These are phyloP conservation scores for Andrena bucephala DNA, from an alignment of 2,888 invertebrate genomes.

Conservation along the genomic window DNA sequence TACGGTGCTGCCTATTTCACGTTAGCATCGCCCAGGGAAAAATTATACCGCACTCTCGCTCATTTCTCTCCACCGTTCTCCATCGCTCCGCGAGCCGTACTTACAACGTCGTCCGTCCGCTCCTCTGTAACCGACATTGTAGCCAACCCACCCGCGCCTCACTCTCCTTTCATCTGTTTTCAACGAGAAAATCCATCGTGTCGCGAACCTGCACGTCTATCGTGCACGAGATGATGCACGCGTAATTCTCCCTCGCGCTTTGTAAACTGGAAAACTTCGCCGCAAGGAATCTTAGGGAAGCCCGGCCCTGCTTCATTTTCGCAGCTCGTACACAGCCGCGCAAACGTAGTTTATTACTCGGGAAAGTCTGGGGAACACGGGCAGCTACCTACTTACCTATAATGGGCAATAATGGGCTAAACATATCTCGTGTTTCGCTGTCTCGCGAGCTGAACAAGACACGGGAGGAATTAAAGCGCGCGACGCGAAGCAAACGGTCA, in stretches of 20 bases:
- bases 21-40: slow-evolving; percentile 64
- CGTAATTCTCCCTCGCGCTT: slow-evolving; percentile 43
- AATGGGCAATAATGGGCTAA: slow-evolving; percentile 36
- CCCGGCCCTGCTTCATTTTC: slow-evolving; percentile 6
- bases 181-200: slow-evolving; percentile 43
- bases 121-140: slow-evolving; percentile 13
- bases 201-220: slow-evolving; percentile 28
- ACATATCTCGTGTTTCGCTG: slow-evolving; percentile 16
- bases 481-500: not conserved
- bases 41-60: slow-evolving; percentile 59
- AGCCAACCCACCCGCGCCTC: not conserved
- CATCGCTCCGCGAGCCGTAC: slow-evolving; percentile 12
- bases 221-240: slow-evolving; percentile 32
- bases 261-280: slow-evolving; percentile 54
- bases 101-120: slow-evolving; percentile 20
- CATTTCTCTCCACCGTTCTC: slow-evolving; percentile 36
- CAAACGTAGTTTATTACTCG: slow-evolving; percentile 20
- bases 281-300: slow-evolving; percentile 48
- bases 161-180: slow-evolving; percentile 46
- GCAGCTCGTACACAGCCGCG: slow-evolving; percentile 26
- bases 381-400: not conserved
- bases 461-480: not conserved
- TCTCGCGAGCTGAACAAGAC: not conserved
- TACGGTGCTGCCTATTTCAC: slow-evolving; percentile 51
- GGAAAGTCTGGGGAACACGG: slow-evolving; percentile 11